Base-by-base conservation (phyloP, 2,797 vertebrate species). In the Florisuga fusca region DNA sequence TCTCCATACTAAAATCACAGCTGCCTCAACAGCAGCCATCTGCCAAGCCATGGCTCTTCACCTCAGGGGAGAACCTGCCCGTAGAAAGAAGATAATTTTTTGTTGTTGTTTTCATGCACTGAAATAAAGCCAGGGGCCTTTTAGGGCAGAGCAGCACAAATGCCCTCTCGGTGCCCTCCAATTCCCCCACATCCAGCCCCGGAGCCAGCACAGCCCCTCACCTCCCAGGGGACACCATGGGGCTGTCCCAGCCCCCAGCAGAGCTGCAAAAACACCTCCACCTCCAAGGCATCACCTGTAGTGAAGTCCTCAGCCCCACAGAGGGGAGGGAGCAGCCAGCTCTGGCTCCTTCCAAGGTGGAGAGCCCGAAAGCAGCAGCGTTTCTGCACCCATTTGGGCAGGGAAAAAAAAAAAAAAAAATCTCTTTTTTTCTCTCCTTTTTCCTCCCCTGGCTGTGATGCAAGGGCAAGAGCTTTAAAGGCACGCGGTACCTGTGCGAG, bases 401-500 rank as follows among this genome's bases (percentile, higher is more conserved):
- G n/a, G n/a, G n/a, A n/a, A n/a, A n/a, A n/a, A n/a, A n/a, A n/a
- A n/a, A n/a, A n/a, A n/a, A n/a, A n/a, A n/a, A n/a, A n/a, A n/a
- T n/a, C n/a, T n/a, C n/a, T n/a, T n/a, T 45, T 46, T 21, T 23
- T 29, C 7, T 6, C 75, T 78, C 27, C 78, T 76, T 94, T 94
- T 94, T 79, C 94, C 22, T 46, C 4, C 9, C 0, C 13, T 0
- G 71, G 51, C 87, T 89, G 68, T 2, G 0, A 33, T 8, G 73
- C 4, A 53, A 55, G 54, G 55, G 63, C 79, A 84, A 83, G 84
- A 92, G 91, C 90, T 96, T 95, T 90, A 17, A 96, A 96, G 96
- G 96, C 94, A 96, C 50, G 93, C 26, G 3, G 80, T 96, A 96
- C 96, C 96, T 96, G 96, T 31, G 68, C 3, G 1, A 62, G 83